A percentile compares a stretch with the other conserved stretches of the same genome.
These are phyloP conservation scores for Sclerurus mexicanus DNA, from an alignment of 2,113 vertebrate species.

Conservation along the genomic window DNA sequence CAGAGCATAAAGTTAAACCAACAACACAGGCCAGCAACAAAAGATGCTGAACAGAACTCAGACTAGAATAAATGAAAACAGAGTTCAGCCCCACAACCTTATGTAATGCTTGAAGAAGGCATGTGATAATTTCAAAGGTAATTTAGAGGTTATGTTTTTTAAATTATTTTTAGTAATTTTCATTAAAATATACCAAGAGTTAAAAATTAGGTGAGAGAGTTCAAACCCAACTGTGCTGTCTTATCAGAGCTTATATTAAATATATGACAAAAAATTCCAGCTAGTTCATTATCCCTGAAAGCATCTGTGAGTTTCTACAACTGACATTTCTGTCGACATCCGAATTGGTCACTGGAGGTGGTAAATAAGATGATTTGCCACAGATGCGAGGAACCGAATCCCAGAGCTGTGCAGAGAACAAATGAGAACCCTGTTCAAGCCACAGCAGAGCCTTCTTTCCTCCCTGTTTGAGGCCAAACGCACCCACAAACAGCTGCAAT, in stretches of 20 bases:
- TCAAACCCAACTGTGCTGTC: background rate
- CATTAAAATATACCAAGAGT: background rate
- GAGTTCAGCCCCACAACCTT: background rate
- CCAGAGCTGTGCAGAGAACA: conserved; percentile 5
- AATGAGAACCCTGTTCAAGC: background rate
- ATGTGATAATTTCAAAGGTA: background rate
- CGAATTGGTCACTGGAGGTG: conserved; percentile 40
- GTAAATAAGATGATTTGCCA: conserved; percentile 61
- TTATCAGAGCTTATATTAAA: background rate
- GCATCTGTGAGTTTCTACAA: conserved; percentile 17
- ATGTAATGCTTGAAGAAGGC: background rate
- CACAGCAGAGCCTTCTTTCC: conserved; percentile 26
- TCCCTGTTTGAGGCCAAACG: background rate
- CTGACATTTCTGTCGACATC: conserved; percentile 19
- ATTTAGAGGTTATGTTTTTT: background rate
- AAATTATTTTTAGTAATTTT: background rate
- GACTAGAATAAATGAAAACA: background rate
- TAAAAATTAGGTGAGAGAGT: background rate
- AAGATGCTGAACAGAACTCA: background rate
- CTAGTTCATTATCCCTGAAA: background rate
- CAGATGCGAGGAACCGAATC: conserved; percentile 18
- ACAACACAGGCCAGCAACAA: background rate
- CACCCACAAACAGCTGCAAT: conserved; percentile 54
- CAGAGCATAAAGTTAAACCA: background rate
- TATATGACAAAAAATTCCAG: background rate